A percentile compares a stretch with the other conserved stretches of the same genome.
These are phyloP conservation scores for Chlorospingus flavigularis DNA, from an alignment of 2,797 vertebrate species.

Conservation along the genomic window DNA sequence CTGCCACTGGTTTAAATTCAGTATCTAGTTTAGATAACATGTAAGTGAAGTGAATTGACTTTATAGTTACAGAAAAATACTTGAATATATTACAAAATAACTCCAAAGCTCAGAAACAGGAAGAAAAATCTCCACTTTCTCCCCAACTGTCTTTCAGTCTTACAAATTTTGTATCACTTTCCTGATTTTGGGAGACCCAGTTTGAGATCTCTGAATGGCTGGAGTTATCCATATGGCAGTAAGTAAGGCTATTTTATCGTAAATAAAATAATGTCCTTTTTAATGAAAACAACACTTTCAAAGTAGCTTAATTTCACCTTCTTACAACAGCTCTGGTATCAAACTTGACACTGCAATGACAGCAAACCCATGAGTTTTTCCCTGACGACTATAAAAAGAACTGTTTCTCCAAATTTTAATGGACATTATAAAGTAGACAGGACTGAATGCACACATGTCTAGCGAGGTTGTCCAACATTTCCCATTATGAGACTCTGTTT, in stretches of 20 bases:
- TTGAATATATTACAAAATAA: not conserved
- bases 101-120: not conserved
- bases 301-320: not conserved
- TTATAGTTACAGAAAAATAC: not conserved
- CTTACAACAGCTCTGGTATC: not conserved
- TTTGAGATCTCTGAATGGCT: not conserved
- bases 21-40: not conserved
- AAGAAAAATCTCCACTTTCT: not conserved
- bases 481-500: not conserved
- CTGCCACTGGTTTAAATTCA: not conserved
- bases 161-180: not conserved
- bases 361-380: not conserved
- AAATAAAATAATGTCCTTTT: not conserved
- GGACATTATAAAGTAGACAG: not conserved
- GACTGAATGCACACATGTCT: not conserved
- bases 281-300: not conserved
- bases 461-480: constrained; percentile 17
- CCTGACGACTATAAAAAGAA: not conserved
- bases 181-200: not conserved
- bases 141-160: not conserved
- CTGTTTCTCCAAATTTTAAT: not conserved
- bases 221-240: not conserved
- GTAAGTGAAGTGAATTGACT: not conserved
- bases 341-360: not conserved
- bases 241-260: not conserved